These are phyloP conservation scores for Orchesellides sinensis DNA, from an alignment of 2,888 invertebrate species.

Conservation along the genomic window DNA sequence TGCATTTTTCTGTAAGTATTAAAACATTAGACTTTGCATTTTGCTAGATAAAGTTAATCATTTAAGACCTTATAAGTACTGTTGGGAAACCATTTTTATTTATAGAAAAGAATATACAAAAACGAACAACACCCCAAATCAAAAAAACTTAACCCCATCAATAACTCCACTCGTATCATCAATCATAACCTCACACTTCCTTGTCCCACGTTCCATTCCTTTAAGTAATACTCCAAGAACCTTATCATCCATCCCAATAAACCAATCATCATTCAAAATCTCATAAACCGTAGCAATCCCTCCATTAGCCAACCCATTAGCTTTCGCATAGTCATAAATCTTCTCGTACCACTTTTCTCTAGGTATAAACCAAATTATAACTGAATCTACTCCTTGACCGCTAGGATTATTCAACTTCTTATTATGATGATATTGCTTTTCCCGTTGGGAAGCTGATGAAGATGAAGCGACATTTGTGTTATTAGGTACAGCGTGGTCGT, in stretches of 20 bases:
- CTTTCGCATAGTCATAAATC: slow-evolving; percentile 41
- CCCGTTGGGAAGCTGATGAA: neutral
- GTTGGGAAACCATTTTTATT: too few relatives aligned
- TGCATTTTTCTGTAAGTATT: too few relatives aligned
- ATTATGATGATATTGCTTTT: neutral
- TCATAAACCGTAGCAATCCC: slow-evolving; percentile 41
- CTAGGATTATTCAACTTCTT: neutral
- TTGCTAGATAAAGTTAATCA: too few relatives aligned
- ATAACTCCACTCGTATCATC: neutral
- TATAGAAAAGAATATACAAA: too few relatives aligned
- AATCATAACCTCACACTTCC: slow-evolving; percentile 34
- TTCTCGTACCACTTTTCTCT: slow-evolving; percentile 38
- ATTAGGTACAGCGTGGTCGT: slow-evolving; percentile 24
- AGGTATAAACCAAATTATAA: slow-evolving; percentile 34
- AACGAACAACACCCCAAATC: slow-evolving; percentile 2
- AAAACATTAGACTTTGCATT: too few relatives aligned
- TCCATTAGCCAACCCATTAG: slow-evolving; percentile 25
- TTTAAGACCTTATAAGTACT: too few relatives aligned
- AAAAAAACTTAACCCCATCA: slow-evolving; percentile 64
- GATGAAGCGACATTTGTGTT: neutral
- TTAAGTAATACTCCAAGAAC: slow-evolving; percentile 15
- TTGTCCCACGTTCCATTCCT: slow-evolving; percentile 17
- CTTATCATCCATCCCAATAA: slow-evolving; percentile 24
- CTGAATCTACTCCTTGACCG: neutral
- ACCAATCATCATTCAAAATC: slow-evolving; percentile 31